A percentile compares a stretch with the other conserved stretches of the same genome.
Conservation (phyloP, 2,113 vertebrate species). For the Ictidomys tridecemlineatus region DNA sequence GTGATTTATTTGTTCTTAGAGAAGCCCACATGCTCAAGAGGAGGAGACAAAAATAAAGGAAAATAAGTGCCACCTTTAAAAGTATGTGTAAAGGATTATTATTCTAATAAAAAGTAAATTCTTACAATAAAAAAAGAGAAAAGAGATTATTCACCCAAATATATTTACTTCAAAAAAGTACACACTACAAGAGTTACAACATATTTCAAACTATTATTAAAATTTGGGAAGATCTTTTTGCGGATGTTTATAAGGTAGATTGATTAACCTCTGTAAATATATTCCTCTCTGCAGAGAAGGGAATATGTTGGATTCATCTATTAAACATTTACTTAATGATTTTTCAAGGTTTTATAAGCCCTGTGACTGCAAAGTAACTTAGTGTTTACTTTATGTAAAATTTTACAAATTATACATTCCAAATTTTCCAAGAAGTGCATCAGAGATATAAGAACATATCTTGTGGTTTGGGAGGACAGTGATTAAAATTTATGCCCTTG, state of each 20-base stretch:
- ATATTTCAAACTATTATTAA: neutral
- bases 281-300: neutral
- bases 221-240: neutral
- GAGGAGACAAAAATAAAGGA: neutral
- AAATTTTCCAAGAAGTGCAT: neutral
- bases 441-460: neutral
- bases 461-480: neutral
- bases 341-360: neutral
- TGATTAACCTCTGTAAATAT: slow-evolving; percentile 6
- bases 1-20: neutral
- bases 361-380: neutral
- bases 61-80: neutral
- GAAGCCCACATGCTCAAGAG: neutral
- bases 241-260: neutral
- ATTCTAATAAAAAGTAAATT: neutral
- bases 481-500: neutral
- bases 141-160: neutral
- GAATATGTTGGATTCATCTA: neutral
- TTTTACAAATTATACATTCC: neutral
- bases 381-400: neutral
- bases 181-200: neutral
- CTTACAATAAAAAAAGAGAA: neutral
- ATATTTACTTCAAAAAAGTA: neutral
- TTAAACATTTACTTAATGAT: slow-evolving; percentile 42
- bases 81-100: neutral